Conservation (phyloP, 2,113 vertebrate genomes). For the Phoenicopterus ruber region DNA sequence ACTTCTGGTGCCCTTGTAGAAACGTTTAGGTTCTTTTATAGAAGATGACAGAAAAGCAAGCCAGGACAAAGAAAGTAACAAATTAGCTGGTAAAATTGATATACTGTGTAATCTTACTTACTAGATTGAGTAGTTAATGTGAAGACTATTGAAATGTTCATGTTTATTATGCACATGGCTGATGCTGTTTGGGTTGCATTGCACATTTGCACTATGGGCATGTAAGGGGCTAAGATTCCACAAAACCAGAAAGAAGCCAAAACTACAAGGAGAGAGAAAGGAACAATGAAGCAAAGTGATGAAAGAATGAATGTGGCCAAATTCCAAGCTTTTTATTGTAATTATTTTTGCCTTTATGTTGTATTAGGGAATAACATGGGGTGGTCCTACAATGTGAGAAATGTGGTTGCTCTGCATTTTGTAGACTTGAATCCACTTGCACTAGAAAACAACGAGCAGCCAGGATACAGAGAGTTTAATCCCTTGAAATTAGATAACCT, state of each 20-base stretch:
- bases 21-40: not conserved
- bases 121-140: not conserved
- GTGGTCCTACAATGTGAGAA: not conserved
- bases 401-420: not conserved
- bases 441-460: not conserved
- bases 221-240: not conserved
- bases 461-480: not conserved
- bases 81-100: not conserved
- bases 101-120: not conserved
- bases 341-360: not conserved
- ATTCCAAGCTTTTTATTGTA: not conserved
- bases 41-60: not conserved
- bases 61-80: not conserved
- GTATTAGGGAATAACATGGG: not conserved
- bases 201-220: accelerated
- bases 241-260: not conserved
- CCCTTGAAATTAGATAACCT: not conserved
- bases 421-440: not conserved
- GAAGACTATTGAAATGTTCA: not conserved
- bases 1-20: not conserved
- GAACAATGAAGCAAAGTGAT: not conserved
- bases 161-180: not conserved
- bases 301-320: not conserved
- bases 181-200: not conserved
- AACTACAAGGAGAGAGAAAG: not conserved